phyloP scores from a whole-genome alignment of 2,113 vertebrate species.

The Glaucidium brasilianum region DNA sequence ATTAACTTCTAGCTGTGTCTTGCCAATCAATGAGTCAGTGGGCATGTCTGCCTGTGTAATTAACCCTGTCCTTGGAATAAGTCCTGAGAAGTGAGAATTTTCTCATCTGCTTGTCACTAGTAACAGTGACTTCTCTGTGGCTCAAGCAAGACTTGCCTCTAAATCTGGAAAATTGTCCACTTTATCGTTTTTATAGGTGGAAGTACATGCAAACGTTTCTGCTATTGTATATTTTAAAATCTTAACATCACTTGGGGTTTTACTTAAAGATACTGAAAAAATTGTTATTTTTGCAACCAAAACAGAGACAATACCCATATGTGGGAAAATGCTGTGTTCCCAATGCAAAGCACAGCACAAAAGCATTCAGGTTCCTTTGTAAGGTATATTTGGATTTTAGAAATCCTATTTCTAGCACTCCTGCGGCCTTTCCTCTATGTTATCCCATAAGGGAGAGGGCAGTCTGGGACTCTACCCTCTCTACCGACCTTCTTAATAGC shows the following conservation, averaged over 20 bases:
- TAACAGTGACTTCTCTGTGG: background rate
- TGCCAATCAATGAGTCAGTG: constrained; percentile 23
- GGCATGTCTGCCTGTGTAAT: constrained; percentile 35
- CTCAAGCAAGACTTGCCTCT: background rate
- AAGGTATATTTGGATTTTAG: background rate
- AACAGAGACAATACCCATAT: background rate
- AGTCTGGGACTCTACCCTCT: background rate
- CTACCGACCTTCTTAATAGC: background rate
- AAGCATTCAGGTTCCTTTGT: background rate
- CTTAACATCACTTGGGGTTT: background rate
- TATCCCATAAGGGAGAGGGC: background rate
- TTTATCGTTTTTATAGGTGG: background rate
- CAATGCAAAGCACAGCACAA: background rate
- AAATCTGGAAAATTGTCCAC: background rate
- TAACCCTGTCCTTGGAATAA: constrained; percentile 20
- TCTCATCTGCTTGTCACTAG: background rate
- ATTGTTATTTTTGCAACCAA: background rate
- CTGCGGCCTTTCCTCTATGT: background rate
- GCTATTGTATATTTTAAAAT: background rate
- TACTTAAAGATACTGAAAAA: background rate
- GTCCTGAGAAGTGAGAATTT: background rate
- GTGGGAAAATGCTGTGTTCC: background rate
- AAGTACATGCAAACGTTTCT: background rate
- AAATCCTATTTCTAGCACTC: background rate
- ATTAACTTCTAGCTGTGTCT: constrained; percentile 16